Evolutionary conservation across 2,113 vertebrate genomes (phyloP).

Genomic region (Danio rerio): GRCz12tu NC_133180.1:37368001-37368500

Average conservation of each 20-base stretch:
- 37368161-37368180: constrained; percentile 13
- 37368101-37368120: neutral
- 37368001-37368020: neutral
- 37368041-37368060: neutral
- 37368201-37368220: neutral
- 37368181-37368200: neutral
- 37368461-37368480: neutral
- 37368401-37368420: neutral
- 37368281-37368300: neutral
- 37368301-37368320: constrained; percentile 1
- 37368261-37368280: constrained; percentile 16
- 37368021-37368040: neutral
- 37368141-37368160: constrained; percentile 20
- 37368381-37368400: neutral
- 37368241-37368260: constrained; percentile 25
- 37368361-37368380: constrained; percentile 23
- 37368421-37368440: neutral
- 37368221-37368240: neutral
- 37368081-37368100: neutral
- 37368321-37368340: constrained; percentile 2
- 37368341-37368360: constrained; percentile 10
- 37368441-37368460: neutral
- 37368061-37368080: constrained; percentile 24
- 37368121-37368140: constrained; percentile 8
- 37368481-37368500: constrained; percentile 6